These are phyloP conservation scores for Acanthochromis polyacanthus DNA, from an alignment of 2,113 vertebrate genomes.

Conservation along the genomic window DNA sequence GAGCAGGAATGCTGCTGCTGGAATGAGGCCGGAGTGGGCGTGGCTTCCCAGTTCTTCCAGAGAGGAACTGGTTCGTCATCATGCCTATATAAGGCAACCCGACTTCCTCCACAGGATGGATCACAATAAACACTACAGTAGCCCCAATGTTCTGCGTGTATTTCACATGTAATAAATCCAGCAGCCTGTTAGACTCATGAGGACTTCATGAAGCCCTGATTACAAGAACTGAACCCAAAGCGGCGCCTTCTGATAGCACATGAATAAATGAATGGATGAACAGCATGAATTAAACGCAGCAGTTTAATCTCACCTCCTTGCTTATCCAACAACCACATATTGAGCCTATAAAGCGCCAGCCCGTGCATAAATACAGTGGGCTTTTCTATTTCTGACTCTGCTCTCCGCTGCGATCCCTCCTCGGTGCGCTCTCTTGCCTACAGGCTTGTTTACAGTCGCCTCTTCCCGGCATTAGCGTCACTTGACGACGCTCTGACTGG, in stretches of 20 bases:
- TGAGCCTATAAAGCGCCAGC: neutral
- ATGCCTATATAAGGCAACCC: constrained; percentile 80
- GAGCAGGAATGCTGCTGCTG: constrained; percentile 67
- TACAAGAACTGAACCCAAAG: neutral
- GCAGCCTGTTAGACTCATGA: neutral
- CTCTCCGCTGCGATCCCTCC: constrained; percentile 44
- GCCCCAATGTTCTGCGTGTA: neutral
- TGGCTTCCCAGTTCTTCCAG: constrained; percentile 74
- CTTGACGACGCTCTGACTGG: constrained; percentile 45
- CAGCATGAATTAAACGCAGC: neutral
- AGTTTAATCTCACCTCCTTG: neutral
- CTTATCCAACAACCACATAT: neutral
- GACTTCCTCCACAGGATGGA: constrained; percentile 71
- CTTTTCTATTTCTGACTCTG: constrained; percentile 24
- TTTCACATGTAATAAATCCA: neutral
- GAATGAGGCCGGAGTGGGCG: constrained; percentile 69
- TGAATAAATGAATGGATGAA: neutral
- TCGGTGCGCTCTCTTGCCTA: constrained; percentile 68
- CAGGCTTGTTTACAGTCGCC: constrained; percentile 80
- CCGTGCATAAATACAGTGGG: neutral
- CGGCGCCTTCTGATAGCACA: neutral
- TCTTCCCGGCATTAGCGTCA: constrained; percentile 84
- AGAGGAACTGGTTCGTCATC: constrained; percentile 79
- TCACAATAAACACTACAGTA: constrained; percentile 29
- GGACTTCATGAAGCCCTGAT: neutral